Percentiles rank a stretch among this genome's conserved stretches.
phyloP scores from a whole-genome alignment of 2,888 invertebrate species.

The Leptinotarsa haldemani region DNA sequence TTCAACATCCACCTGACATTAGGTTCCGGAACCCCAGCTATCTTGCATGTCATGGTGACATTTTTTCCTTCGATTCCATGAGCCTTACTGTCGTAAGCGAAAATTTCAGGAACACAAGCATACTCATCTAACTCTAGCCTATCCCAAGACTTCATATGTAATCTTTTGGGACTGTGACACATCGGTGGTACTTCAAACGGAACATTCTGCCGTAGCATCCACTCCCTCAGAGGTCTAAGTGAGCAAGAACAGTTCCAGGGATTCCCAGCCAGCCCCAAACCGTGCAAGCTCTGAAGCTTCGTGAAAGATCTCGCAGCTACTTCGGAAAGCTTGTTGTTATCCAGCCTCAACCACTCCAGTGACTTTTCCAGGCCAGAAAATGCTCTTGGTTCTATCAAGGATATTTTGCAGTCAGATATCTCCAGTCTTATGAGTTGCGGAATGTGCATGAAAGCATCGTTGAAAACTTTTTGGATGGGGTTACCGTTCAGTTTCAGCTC shows the following conservation, averaged over 20 bases:
- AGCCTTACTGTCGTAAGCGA: conserved; percentile 71
- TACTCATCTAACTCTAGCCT: conserved; percentile 82
- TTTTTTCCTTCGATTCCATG: conserved; percentile 79
- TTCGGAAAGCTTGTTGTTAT: conserved; percentile 78
- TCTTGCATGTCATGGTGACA: conserved; percentile 78
- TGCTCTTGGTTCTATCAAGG: conserved; percentile 75
- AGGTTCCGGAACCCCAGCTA: conserved; percentile 78
- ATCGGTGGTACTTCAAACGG: conserved; percentile 79
- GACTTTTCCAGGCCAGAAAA: conserved; percentile 79
- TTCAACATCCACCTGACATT: conserved; percentile 79
- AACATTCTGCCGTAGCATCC: conserved; percentile 83
- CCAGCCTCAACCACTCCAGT: conserved; percentile 81
- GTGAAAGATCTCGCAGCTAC: conserved; percentile 76
- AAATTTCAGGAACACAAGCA: conserved; percentile 80
- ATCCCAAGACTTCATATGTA: conserved; percentile 79
- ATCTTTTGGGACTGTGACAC: conserved; percentile 75
- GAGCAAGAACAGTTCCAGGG: conserved; percentile 87
- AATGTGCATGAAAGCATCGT: conserved; percentile 76
- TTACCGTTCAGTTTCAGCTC: conserved; percentile 82
- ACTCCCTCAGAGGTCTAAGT: conserved; percentile 78
- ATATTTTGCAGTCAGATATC: conserved; percentile 78
- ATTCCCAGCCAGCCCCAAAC: conserved; percentile 81
- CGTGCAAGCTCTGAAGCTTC: conserved; percentile 76
- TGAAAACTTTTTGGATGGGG: conserved; percentile 76
- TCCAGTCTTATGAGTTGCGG: conserved; percentile 80